A percentile compares a stretch with the other conserved stretches of the same genome.
Evolutionary conservation across 1,140 invertebrate genomes (phyloP).

Genomic region (Drosophila ogumai): DNA sequence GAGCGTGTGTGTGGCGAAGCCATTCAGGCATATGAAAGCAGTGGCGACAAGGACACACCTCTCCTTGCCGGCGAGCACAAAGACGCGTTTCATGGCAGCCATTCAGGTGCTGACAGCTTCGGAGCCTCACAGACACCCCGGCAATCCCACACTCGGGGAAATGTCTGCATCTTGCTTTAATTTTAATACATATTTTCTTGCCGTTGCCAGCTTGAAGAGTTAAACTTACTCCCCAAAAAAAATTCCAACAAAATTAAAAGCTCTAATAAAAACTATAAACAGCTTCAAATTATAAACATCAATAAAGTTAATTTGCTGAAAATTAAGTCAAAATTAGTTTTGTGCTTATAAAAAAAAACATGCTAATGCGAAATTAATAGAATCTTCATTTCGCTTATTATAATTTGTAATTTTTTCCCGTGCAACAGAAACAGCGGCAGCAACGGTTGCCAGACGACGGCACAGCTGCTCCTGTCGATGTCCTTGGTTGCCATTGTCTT

Average conservation of each 20-base stretch:
- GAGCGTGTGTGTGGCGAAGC: constrained; percentile 28
- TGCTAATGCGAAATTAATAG: not conserved
- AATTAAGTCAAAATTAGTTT: not conserved
- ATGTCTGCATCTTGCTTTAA: too few relatives aligned
- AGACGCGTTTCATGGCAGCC: constrained; percentile 58
- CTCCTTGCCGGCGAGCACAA: constrained; percentile 39
- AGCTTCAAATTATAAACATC: not conserved
- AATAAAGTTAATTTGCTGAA: not conserved
- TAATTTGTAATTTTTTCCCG: not conserved
- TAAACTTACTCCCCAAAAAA: too few relatives aligned
- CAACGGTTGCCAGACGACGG: constrained; percentile 65
- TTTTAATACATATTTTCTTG: not conserved
- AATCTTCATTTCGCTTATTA: not conserved
- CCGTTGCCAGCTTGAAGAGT: too few relatives aligned
- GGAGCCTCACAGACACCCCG: not conserved
- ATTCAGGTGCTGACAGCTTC: constrained; percentile 69
- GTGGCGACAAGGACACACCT: constrained; percentile 67
- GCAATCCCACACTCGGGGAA: not conserved
- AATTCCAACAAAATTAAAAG: too few relatives aligned
- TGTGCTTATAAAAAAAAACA: not conserved
- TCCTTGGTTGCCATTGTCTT: constrained; percentile 59
- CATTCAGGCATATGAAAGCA: constrained; percentile 39
- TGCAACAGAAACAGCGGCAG: constrained; percentile 47
- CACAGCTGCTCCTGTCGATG: constrained; percentile 48
- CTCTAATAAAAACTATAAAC: not conserved